Evolutionary conservation across 2,888 invertebrate genomes (phyloP), one percentile per base, ranked within the genome.

Genomic region (Diarsia brunnea): DNA sequence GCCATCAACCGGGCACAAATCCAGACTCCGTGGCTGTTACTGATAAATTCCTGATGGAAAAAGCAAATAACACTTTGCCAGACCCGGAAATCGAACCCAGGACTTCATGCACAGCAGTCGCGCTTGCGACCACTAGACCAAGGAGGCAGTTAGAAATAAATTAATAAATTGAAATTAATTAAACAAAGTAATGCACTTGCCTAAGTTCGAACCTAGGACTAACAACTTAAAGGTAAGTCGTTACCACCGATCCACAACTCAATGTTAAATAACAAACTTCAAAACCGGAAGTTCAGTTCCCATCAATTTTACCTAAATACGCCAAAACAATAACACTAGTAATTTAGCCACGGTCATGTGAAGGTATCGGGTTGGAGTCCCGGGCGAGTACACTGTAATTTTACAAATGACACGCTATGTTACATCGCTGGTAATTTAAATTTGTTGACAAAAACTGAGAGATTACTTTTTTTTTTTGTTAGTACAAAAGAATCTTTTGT

Each of bases 331-430:
- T 70, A 78, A 73, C 51, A 84, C 80, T 19, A 64, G 63, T n/a
- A 84, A 79, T 84, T 76, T 70, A 76, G 73, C 69, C 87, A 87
- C 80, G 90, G 90, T 87, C 88, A 81, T 73, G 78, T 86, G 92
- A 93, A 93, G 92, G 93, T 89, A 89, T 71, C 45, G 14, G 79
- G 85, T 89, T 89, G 89, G 84, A 84, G 68, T 88, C 89, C 86
- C 87, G 81, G 73, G 66, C 81, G 78, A 76, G 55, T 68, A 78
- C 76, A 69, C 69, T 87, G 58, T 84, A 90, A 91, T 91, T 91
- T 91, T 24, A 75, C 72, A 74, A 82, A 82, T 84, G 78, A 81
- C 77, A 82, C 65, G 80, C 79, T 70, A 81, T 72, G 78, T 67
- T 1, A 53, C 75, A 61, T 75, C 60, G 64, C 49, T 82, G n/a